These are phyloP conservation scores for Cryptus armator DNA, from an alignment of 2,888 invertebrate genomes.

Conservation along the genomic window DNA sequence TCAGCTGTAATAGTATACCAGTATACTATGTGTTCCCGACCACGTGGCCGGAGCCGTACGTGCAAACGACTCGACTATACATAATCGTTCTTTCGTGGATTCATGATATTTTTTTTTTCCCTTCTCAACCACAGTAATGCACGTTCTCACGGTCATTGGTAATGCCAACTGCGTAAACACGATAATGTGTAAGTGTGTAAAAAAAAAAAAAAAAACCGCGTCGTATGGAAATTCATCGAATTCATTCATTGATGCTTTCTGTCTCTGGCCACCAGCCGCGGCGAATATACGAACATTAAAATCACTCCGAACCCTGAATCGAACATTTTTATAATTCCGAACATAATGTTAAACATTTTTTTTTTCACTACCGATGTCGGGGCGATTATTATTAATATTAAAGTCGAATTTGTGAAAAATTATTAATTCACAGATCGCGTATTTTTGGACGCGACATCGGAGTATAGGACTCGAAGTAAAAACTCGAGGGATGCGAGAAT, in stretches of 20 bases:
- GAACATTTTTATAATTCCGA: too few species aligned
- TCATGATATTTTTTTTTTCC: not conserved
- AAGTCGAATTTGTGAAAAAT: too few species aligned
- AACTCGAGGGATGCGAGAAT: too few species aligned
- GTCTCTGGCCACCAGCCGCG: not conserved
- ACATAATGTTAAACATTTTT: too few species aligned
- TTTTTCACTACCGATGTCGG: too few species aligned
- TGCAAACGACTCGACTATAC: not conserved
- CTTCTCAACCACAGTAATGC: not conserved
- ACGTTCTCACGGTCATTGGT: slow-evolving; percentile 48
- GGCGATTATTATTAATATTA: too few species aligned
- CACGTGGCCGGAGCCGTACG: slow-evolving; percentile 8
- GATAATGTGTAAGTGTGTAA: slow-evolving; percentile 18
- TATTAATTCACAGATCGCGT: too few species aligned
- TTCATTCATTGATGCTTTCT: slow-evolving; percentile 52
- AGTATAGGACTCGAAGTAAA: too few species aligned
- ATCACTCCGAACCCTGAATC: too few species aligned
- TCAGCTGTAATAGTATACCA: not conserved
- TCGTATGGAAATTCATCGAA: slow-evolving; percentile 25
- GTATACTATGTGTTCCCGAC: slow-evolving; percentile 2
- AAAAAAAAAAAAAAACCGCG: slow-evolving; percentile 20
- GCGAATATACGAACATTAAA: too few species aligned
- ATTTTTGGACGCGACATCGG: too few species aligned
- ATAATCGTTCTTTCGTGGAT: not conserved
- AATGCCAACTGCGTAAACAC: slow-evolving; percentile 33